phyloP scores from a whole-genome alignment of 2,888 invertebrate genomes.

The Drosophila meridionalis region DNA sequence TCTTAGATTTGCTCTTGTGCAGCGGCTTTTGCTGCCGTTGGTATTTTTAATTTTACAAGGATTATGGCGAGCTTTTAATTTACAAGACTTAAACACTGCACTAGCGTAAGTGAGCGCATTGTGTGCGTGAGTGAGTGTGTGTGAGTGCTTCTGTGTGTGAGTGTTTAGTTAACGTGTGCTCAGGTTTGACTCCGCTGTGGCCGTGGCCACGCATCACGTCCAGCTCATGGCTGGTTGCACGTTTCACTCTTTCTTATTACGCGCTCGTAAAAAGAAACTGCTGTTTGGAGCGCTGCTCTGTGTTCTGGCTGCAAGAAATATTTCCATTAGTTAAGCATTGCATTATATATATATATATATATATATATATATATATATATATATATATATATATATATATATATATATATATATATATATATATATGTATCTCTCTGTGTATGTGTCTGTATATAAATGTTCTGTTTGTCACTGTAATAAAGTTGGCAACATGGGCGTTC shows the following conservation, averaged over 20 bases:
- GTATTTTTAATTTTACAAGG: conserved; percentile 75
- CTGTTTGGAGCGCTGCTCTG: conserved; percentile 42
- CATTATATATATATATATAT: conserved; percentile 4
- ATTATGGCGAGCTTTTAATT: conserved; percentile 72
- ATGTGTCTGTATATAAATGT: conserved; percentile 21
- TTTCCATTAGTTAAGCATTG: conserved; percentile 73
- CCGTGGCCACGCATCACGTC: conserved; percentile 65
- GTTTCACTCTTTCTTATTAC: conserved; percentile 75
- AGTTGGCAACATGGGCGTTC: conserved; percentile 71
- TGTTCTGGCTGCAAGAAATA: conserved; percentile 58
- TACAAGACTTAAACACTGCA: conserved; percentile 46
- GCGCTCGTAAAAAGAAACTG: conserved; percentile 79
- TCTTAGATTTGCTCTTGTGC: conserved; percentile 24
- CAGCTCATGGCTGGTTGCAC: conserved; percentile 64
- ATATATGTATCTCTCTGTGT: not conserved
- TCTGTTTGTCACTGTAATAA: conserved; percentile 77
- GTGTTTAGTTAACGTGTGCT: conserved; percentile 50
- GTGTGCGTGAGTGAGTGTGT: not conserved
- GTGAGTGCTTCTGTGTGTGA: conserved; percentile 26
- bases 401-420: not conserved
- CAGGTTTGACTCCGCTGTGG: conserved; percentile 39
- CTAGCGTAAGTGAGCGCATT: conserved; percentile 10
- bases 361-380: not conserved
- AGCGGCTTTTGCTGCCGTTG: conserved; percentile 15
- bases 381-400: not conserved